phyloP scores from a whole-genome alignment of 2,113 vertebrate species.

The Siniperca knerii region DNA sequence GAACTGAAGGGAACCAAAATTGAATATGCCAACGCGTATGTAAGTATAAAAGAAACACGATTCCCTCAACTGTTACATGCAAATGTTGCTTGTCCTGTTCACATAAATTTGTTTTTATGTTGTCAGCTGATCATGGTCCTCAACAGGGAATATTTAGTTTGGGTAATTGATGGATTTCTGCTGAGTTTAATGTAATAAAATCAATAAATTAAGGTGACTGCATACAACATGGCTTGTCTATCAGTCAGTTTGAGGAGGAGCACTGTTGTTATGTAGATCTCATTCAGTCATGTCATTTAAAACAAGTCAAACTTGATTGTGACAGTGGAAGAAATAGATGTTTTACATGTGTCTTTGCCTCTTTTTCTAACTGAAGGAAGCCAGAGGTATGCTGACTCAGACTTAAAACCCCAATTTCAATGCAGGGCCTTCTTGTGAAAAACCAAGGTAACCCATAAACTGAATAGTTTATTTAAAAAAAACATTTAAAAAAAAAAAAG shows the following conservation, averaged over 20 bases:
- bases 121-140: background rate
- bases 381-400: background rate
- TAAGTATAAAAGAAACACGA: constrained; percentile 85
- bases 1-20: constrained; percentile 93
- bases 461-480: background rate
- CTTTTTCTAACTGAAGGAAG: background rate
- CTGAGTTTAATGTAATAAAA: constrained; percentile 8
- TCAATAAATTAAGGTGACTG: background rate
- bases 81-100: background rate
- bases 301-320: background rate
- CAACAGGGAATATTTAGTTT: background rate
- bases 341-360: background rate
- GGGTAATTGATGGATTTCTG: background rate
- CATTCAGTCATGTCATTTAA: background rate
- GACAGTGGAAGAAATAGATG: background rate
- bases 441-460: background rate
- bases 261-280: background rate
- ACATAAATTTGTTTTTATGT: background rate
- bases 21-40: constrained; percentile 92
- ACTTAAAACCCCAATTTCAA: background rate
- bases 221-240: background rate
- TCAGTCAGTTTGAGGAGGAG: background rate
- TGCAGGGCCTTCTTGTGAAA: background rate
- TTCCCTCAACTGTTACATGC: background rate
- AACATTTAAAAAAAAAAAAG: no score